Conservation (phyloP, 2,888 invertebrate species). For the Trichogramma dendrolimi region DNA sequence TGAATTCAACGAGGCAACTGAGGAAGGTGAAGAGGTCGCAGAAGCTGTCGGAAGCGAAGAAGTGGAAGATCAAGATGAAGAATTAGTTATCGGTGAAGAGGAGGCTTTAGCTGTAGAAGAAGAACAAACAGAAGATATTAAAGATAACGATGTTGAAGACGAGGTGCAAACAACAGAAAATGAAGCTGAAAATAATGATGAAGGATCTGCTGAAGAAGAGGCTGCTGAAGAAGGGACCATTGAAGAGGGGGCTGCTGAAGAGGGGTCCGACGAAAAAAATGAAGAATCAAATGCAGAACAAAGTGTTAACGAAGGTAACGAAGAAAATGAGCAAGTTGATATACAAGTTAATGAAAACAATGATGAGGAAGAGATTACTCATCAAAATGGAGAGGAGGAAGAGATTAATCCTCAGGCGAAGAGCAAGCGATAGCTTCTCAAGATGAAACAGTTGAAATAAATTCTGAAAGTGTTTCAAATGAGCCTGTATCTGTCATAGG, state of each 20-base stretch:
- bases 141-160: slow-evolving; percentile 25
- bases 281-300: slow-evolving; percentile 34
- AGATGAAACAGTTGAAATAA: slow-evolving; percentile 29
- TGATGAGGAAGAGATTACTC: slow-evolving; percentile 25
- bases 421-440: slow-evolving; percentile 26
- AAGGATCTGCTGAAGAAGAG: slow-evolving; percentile 19
- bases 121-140: slow-evolving; percentile 16
- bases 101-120: slow-evolving; percentile 32
- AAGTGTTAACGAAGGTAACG: slow-evolving; percentile 19
- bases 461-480: slow-evolving; percentile 28
- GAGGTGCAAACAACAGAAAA: slow-evolving; percentile 23
- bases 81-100: slow-evolving; percentile 24
- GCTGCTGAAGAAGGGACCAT: too few species aligned
- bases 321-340: slow-evolving; percentile 23
- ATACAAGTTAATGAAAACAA: slow-evolving; percentile 30
- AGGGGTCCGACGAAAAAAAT: slow-evolving; percentile 24
- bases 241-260: too few species aligned
- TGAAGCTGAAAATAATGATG: slow-evolving; percentile 34
- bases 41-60: slow-evolving; percentile 12
- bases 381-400: slow-evolving; percentile 6
- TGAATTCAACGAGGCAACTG: slow-evolving; percentile 9
- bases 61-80: slow-evolving; percentile 15
- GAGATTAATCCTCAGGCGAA: slow-evolving; percentile 24
- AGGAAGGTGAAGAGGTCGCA: slow-evolving; percentile 22
- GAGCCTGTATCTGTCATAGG: slow-evolving; percentile 8